phyloP scores from a whole-genome alignment of 35 echinoderm and acorn worm genomes.

The Heliocidaris erythrogramma region DNA sequence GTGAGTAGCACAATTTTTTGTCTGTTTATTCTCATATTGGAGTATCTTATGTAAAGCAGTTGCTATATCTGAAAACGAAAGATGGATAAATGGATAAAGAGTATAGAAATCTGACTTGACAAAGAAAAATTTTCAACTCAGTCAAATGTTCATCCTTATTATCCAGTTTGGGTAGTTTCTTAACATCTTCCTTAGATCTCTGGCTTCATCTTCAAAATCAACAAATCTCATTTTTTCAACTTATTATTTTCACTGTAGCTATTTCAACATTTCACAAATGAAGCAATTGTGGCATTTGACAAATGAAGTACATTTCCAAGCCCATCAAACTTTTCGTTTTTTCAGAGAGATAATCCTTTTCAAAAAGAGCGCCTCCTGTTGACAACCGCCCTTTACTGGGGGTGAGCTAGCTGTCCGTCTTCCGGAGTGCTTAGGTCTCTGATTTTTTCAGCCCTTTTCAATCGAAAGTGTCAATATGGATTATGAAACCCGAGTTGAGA shows the following conservation, averaged over 20 bases:
- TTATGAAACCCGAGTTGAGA: constrained; percentile 40
- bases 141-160: background rate
- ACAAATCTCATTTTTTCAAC: too few species aligned
- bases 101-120: background rate
- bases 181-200: background rate
- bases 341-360: background rate
- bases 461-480: constrained; percentile 53
- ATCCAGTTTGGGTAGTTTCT: background rate
- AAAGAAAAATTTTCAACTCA: background rate
- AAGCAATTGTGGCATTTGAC: background rate
- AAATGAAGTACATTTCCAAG: background rate
- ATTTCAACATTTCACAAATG: too few species aligned
- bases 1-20: background rate
- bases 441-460: constrained; percentile 40
- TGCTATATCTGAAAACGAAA: too few species aligned
- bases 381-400: background rate
- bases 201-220: background rate
- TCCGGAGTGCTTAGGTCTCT: background rate
- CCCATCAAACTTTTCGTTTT: background rate
- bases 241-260: too few species aligned
- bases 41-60: background rate
- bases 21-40: background rate
- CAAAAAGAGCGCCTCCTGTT: background rate
- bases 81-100: background rate
- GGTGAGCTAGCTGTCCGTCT: background rate